phyloP scores from a whole-genome alignment of 2,888 invertebrate species.

The Caradrina clavipalpis region DNA sequence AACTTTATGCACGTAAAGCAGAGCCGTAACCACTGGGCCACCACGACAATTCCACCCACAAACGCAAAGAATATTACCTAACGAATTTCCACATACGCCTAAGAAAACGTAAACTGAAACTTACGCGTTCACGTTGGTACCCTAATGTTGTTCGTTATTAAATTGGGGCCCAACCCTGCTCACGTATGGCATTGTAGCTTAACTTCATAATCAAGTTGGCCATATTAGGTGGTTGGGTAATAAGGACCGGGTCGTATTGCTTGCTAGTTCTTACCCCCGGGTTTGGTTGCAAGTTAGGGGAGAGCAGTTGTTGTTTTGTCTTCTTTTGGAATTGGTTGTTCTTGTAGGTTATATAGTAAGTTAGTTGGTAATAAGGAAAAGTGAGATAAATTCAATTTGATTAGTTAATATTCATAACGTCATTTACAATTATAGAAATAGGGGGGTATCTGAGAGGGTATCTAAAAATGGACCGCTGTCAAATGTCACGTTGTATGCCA shows the following conservation, averaged over 20 bases:
- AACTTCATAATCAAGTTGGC: slow-evolving; percentile 61
- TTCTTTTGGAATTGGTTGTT: background rate
- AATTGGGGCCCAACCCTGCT: slow-evolving; percentile 41
- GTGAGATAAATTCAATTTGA: background rate
- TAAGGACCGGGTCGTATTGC: slow-evolving; percentile 50
- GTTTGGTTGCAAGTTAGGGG: slow-evolving; percentile 32
- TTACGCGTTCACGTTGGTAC: slow-evolving; percentile 37
- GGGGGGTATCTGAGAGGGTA: too few species aligned
- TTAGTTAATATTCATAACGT: too few species aligned
- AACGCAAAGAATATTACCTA: background rate
- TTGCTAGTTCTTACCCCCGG: slow-evolving; percentile 33
- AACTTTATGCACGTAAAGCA: too few species aligned
- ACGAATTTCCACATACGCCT: background rate
- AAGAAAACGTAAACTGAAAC: slow-evolving; percentile 32
- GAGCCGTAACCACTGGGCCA: too few species aligned
- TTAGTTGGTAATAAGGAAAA: background rate
- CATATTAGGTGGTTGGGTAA: slow-evolving; percentile 51
- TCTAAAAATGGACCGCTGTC: too few species aligned
- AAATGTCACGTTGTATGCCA: too few species aligned
- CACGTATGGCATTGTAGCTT: slow-evolving; percentile 45
- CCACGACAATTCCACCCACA: too few species aligned
- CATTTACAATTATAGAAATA: too few species aligned
- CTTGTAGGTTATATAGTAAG: background rate
- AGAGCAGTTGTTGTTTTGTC: slow-evolving; percentile 29
- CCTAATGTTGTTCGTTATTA: slow-evolving; percentile 51